These are phyloP conservation scores for Boleophthalmus pectinirostris DNA, from an alignment of 2,113 vertebrate genomes.

Conservation along the genomic window DNA sequence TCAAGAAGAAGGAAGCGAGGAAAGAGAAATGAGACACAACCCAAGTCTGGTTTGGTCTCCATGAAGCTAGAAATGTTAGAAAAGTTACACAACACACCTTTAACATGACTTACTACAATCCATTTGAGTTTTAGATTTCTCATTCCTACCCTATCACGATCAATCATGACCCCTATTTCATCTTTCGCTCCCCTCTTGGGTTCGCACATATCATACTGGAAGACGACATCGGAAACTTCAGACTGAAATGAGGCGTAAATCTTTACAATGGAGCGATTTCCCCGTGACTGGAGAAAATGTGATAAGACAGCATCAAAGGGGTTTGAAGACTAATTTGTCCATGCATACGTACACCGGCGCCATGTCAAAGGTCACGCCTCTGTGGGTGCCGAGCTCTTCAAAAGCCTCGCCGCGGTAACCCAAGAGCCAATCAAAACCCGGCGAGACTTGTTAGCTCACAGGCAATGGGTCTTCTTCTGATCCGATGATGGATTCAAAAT, in stretches of 20 bases:
- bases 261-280: background rate
- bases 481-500: slow-evolving; percentile 17
- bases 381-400: slow-evolving; percentile 46
- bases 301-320: slow-evolving; percentile 6
- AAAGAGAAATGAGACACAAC: background rate
- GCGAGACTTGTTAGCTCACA: slow-evolving; percentile 47
- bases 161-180: background rate
- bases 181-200: background rate
- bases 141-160: background rate
- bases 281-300: slow-evolving; percentile 7
- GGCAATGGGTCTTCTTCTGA: slow-evolving; percentile 32
- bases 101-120: too few relatives aligned
- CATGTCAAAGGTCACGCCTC: slow-evolving; percentile 47
- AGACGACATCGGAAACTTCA: background rate
- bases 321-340: slow-evolving; percentile 35
- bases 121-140: too few relatives aligned
- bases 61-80: too few relatives aligned
- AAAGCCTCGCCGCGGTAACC: slow-evolving; percentile 20
- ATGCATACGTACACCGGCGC: slow-evolving; percentile 14
- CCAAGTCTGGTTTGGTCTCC: background rate
- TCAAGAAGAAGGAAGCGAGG: too few relatives aligned
- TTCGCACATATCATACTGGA: background rate
- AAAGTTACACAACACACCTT: too few relatives aligned
- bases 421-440: slow-evolving; percentile 28
- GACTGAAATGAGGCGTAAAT: background rate